Conservation (phyloP, 2,888 invertebrate species). For the Agrochola litura region DNA sequence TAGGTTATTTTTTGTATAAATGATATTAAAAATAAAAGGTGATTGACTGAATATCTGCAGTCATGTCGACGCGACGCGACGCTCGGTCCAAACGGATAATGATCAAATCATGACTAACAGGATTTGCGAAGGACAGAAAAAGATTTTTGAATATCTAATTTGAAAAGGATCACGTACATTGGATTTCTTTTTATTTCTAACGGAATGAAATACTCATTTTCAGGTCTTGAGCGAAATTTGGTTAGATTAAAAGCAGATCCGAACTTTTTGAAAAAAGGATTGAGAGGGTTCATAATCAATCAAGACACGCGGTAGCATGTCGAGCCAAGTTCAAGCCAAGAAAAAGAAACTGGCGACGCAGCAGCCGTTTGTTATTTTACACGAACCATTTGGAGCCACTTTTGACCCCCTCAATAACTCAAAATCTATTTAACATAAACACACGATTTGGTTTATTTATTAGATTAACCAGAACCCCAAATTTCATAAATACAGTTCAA, state of each 20-base stretch:
- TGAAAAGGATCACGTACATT: conserved; percentile 24
- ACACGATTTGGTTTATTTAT: too few relatives aligned
- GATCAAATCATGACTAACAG: conserved; percentile 32
- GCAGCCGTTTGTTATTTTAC: too few relatives aligned
- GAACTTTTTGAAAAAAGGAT: neutral
- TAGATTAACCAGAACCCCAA: too few relatives aligned
- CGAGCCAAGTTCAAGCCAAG: too few relatives aligned
- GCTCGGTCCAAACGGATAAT: conserved; percentile 8
- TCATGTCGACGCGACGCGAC: neutral
- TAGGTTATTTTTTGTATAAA: neutral
- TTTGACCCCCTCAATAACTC: too few relatives aligned
- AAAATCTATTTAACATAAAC: too few relatives aligned
- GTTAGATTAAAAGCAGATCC: neutral
- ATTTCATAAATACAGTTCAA: too few relatives aligned
- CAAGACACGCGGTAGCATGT: too few relatives aligned
- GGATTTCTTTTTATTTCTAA: conserved; percentile 23
- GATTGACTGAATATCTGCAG: neutral
- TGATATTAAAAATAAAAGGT: conserved; percentile 14
- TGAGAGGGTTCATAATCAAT: neutral
- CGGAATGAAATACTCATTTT: conserved; percentile 10
- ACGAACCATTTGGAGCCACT: too few relatives aligned
- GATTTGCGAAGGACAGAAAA: conserved; percentile 21
- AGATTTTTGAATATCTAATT: conserved; percentile 34
- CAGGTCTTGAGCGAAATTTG: neutral
- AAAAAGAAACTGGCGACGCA: too few relatives aligned